phyloP scores from a whole-genome alignment of 2,888 invertebrate genomes.

The Amphipoea oculea region DNA sequence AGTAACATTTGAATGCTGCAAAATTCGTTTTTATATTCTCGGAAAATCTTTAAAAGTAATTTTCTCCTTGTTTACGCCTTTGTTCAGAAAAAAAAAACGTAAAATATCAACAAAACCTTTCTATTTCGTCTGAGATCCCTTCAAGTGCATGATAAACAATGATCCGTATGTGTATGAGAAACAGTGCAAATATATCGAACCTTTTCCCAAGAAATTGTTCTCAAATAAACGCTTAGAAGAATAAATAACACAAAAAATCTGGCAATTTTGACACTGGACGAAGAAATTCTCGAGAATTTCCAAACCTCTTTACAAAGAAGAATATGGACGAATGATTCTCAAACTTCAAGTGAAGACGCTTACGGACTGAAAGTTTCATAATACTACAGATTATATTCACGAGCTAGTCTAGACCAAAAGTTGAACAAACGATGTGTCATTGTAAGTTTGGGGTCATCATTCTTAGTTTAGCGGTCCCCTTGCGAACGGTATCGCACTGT shows the following conservation, averaged over 20 bases:
- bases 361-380: constrained; percentile 32
- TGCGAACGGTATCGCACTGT: constrained; percentile 15
- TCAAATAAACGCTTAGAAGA: constrained; percentile 7
- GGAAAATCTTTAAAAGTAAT: neutral
- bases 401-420: constrained; percentile 47
- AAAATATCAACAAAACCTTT: constrained; percentile 20
- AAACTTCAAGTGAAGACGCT: constrained; percentile 31
- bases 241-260: constrained; percentile 15
- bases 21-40: neutral
- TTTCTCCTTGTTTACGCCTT: neutral
- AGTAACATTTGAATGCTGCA: neutral
- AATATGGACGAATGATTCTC: constrained; percentile 30
- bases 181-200: constrained; percentile 3
- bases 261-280: constrained; percentile 20
- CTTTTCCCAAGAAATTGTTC: constrained; percentile 17
- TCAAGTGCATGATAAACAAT: constrained; percentile 34
- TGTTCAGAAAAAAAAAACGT: neutral
- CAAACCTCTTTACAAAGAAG: constrained; percentile 9
- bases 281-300: constrained; percentile 11
- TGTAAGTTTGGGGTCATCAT: constrained; percentile 48
- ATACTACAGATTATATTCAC: constrained; percentile 42
- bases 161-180: constrained; percentile 11
- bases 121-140: constrained; percentile 7
- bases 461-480: constrained; percentile 50
- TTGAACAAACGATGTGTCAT: constrained; percentile 46